Percentiles rank a stretch among this genome's conserved stretches.
These are phyloP conservation scores for Drosophila niveifrons DNA, from an alignment of 2,888 invertebrate species.

Conservation along the genomic window DNA sequence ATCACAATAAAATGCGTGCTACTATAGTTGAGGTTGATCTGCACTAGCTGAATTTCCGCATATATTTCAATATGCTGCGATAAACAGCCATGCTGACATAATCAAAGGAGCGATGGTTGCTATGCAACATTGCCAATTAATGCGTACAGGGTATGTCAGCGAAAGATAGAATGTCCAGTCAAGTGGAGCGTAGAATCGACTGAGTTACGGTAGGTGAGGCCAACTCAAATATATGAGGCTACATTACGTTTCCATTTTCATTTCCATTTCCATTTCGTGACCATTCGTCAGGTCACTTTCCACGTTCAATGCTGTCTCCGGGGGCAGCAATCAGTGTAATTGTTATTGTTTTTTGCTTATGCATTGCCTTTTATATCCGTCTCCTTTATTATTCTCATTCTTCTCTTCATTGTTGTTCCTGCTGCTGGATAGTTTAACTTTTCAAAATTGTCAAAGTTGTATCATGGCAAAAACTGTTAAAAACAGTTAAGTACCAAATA, in stretches of 20 bases:
- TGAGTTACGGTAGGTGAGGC: constrained; percentile 41
- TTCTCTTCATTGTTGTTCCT: constrained; percentile 12
- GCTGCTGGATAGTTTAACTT: constrained; percentile 34
- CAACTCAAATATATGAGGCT: constrained; percentile 1
- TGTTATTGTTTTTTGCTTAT: constrained; percentile 67
- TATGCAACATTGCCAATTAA: not conserved
- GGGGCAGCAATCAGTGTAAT: constrained; percentile 75
- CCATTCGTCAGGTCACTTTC: constrained; percentile 70
- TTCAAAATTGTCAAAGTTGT: constrained; percentile 64
- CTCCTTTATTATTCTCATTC: constrained; percentile 29
- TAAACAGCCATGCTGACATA: too few species aligned
- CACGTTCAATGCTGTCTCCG: constrained; percentile 57
- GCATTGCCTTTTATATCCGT: constrained; percentile 37
- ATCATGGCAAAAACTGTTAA: constrained; percentile 34
- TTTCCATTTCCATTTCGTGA: constrained; percentile 56
- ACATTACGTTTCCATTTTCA: constrained; percentile 52
- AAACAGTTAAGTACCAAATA: constrained; percentile 48
- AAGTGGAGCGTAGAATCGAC: constrained; percentile 44
- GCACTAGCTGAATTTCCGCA: too few species aligned
- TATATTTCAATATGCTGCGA: too few species aligned
- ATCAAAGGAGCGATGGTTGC: not conserved
- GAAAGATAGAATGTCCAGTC: constrained; percentile 9
- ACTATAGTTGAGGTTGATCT: too few species aligned
- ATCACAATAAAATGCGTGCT: not conserved
- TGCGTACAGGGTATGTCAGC: constrained; percentile 1